phyloP scores from a whole-genome alignment of 2,113 vertebrate genomes.

The Cinclus cinclus region DNA sequence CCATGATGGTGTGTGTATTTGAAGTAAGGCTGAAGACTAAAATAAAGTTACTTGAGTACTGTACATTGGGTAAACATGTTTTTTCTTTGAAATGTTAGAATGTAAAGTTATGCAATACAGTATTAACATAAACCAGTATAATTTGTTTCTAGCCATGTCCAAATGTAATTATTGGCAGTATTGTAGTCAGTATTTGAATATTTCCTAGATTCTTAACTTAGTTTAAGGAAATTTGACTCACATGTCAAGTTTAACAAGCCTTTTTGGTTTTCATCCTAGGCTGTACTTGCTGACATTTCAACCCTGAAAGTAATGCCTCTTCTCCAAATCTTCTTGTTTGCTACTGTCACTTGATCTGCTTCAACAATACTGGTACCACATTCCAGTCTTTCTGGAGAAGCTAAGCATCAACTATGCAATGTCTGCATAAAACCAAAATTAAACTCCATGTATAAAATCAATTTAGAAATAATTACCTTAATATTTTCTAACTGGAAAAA shows the following conservation, averaged over 20 bases:
- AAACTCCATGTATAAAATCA: constrained; percentile 46
- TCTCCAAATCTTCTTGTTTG: constrained; percentile 97
- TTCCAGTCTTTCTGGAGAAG: constrained; percentile 58
- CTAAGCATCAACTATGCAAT: constrained; percentile 76
- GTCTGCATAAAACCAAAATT: constrained; percentile 75
- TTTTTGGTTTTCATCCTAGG: constrained; percentile 77
- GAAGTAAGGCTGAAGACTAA: constrained; percentile 79
- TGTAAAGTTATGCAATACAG: not conserved
- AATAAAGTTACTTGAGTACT: constrained; percentile 50
- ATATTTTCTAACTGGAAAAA: constrained; percentile 52
- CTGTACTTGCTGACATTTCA: constrained; percentile 97
- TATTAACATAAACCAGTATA: not conserved
- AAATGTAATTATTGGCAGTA: not conserved
- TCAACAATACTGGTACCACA: constrained; percentile 2
- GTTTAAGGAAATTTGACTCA: constrained; percentile 18
- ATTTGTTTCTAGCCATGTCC: not conserved
- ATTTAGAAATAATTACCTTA: constrained; percentile 62
- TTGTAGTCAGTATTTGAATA: not conserved
- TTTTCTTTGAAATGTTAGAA: not conserved
- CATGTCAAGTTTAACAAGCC: constrained; percentile 34
- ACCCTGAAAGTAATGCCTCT: constrained; percentile 98
- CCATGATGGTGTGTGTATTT: constrained; percentile 83
- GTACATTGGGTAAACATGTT: not conserved
- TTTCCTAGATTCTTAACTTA: constrained; percentile 4
- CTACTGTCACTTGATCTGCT: constrained; percentile 83